A percentile compares a stretch with the other conserved stretches of the same genome.
phyloP scores from a whole-genome alignment of 2,888 invertebrate species.

The Sesia apiformis region DNA sequence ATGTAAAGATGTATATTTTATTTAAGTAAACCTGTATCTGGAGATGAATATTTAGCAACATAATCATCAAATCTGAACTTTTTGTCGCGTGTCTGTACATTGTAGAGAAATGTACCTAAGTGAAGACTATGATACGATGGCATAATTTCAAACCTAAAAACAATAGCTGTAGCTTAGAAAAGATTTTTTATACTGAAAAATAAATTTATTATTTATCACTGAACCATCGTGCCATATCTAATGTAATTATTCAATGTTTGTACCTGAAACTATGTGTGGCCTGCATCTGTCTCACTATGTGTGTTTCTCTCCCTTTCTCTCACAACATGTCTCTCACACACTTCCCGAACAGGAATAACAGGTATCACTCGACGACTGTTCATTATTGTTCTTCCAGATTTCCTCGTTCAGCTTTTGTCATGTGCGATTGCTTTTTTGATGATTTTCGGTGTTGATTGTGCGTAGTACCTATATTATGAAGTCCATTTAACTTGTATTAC shows the following conservation, averaged over 20 bases:
- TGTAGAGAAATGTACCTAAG: neutral
- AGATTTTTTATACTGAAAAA: neutral
- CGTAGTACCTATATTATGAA: neutral
- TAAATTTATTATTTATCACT: neutral
- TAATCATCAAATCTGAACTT: too few relatives aligned
- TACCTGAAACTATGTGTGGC: constrained; percentile 38
- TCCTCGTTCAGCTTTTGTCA: constrained; percentile 51
- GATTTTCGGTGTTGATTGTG: constrained; percentile 12
- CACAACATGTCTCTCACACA: constrained; percentile 71
- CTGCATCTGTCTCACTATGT: constrained; percentile 71
- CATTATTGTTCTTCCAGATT: constrained; percentile 34
- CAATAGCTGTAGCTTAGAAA: neutral
- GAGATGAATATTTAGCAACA: too few relatives aligned
- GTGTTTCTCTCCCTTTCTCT: constrained; percentile 71
- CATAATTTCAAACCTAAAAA: neutral
- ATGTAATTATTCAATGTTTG: neutral
- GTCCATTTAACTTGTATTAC: too few relatives aligned
- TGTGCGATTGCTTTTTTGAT: constrained; percentile 53
- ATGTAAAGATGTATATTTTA: too few relatives aligned
- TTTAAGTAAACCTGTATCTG: too few relatives aligned
- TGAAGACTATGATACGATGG: neutral
- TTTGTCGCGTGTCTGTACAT: too few relatives aligned
- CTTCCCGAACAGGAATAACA: constrained; percentile 70
- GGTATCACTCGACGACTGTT: constrained; percentile 57
- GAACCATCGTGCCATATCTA: neutral